phyloP scores from a whole-genome alignment of 2,888 invertebrate species.

The Clanis bilineata region DNA sequence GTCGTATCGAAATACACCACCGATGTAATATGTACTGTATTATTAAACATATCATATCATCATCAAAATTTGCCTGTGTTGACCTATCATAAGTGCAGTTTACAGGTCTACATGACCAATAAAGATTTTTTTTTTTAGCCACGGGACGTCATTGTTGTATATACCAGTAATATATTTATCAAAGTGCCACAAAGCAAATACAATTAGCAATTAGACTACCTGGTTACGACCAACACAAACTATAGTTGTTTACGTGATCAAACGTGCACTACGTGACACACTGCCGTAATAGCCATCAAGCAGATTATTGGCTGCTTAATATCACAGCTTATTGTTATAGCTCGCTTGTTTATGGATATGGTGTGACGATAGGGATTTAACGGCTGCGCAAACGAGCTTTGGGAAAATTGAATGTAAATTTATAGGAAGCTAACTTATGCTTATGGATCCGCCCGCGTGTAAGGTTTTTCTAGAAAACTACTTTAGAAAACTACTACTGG shows the following conservation, averaged over 20 bases:
- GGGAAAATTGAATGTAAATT: constrained; percentile 8
- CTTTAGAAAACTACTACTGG: no score
- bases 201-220: constrained; percentile 52
- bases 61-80: no score
- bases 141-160: no score
- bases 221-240: constrained; percentile 52
- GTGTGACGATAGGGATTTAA: constrained; percentile 3
- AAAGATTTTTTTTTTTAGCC: no score
- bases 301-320: constrained; percentile 11
- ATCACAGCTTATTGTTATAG: constrained; percentile 15
- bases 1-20: no score
- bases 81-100: no score
- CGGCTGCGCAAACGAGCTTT: neutral
- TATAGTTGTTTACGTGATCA: constrained; percentile 57
- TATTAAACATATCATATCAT: no score
- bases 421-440: neutral
- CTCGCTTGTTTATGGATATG: constrained; percentile 1
- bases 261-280: constrained; percentile 33
- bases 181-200: constrained; percentile 24
- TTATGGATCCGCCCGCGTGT: no score
- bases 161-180: neutral
- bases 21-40: no score
- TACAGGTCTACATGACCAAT: no score
- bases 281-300: constrained; percentile 15
- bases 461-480: no score